Base-by-base conservation (phyloP, 2,888 invertebrate genomes). In the Latrodectus hesperus region DNA sequence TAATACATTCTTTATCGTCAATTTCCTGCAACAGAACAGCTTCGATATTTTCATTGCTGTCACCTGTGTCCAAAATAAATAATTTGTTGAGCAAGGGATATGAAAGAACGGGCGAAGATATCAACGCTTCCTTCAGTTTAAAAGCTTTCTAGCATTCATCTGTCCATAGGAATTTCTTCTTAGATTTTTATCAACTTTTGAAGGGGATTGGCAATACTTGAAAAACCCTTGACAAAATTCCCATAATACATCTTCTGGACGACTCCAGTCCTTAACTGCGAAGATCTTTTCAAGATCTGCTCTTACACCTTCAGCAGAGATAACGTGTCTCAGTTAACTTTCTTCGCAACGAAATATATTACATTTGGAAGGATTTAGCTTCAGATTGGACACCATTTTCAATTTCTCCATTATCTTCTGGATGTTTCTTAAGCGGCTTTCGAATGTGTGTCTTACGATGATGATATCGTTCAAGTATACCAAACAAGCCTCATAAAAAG, bases 331-430 rank as follows among this genome's bases (percentile, higher is more conserved):
- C 12, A 53, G 55, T 14, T 74, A 74, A 22, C 22, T 22, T 22
- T 1, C 1, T 22, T 22, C 55, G 16, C 55, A 16, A 16, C 55
- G 4, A 1, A 55, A 5, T 16, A 55, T 11, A 22, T 74, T 74
- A 55, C 74, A 74, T 49, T 74, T 74, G 22, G 55, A 53, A 22
- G 74, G 74, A 60, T 26, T 74, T 17, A 53, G 16, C 51, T 22
- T 74, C 17, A 74, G 55, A 52, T 74, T 72, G 9, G 72, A 12
- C 72, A 1, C 22, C 22, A 51, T 51, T 72, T 51, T 72, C 1
- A 51, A 51, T 72, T 72, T 51, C 55, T 53, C 22, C 55, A 74
- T 12, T 9, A 74, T 22, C 74, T 74, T 74, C n/a, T 22, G 53
- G 16, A 74, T 53, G 60, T 55, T 74, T 22, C 10, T 6, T 22